Evolutionary conservation across 1,140 invertebrate genomes (phyloP), one percentile per base, ranked within the genome.

Genomic region (Trachelipus rathkii): DNA sequence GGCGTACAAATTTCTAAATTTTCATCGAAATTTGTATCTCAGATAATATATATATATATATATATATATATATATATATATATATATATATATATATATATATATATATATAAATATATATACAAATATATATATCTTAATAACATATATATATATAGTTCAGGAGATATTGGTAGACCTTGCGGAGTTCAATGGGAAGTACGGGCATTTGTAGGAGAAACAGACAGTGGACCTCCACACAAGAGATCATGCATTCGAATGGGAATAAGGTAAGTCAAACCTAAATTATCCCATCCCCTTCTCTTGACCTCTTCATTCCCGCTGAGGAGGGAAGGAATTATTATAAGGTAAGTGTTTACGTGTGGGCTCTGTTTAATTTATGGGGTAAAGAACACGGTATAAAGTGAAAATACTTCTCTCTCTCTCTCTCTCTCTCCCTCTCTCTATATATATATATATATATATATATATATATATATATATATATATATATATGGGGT

Each of bases 141-240:
- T 33, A 33, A 33, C 6, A 33, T 33, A 33, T 33, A 33, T 6
- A 33, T 6, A 33, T 6, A 33, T 53, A 78, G 77, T 70, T 33
- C 67, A 78, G 44, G 77, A n/a, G 77, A 78, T 44, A 78, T 71
- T 21, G 77, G 77, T 8, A 70, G 74, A 85, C 93, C 94, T 6
- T 88, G 95, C 80, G 95, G 93, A 77, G 93, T 96, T 15, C 94
- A 95, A 81, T 96, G 96, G 84, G 90, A 90, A 82, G 89, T 96
- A 9, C 91, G 91, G 82, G 90, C 92, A 44, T 96, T 90, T 83
- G 93, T 96, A 2, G 92, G 88, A n/a, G 92, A 93, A 75, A 91
- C 88, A 80, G 90, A 90, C 82, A 93, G 94, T n/a, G 92, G 94
- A 81, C 91, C 92, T 83, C 92, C 91, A 78, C 93, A 95, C 85